Base-by-base conservation (phyloP, 2,888 invertebrate species). In the Eudasyphora cyanicolor region DNA sequence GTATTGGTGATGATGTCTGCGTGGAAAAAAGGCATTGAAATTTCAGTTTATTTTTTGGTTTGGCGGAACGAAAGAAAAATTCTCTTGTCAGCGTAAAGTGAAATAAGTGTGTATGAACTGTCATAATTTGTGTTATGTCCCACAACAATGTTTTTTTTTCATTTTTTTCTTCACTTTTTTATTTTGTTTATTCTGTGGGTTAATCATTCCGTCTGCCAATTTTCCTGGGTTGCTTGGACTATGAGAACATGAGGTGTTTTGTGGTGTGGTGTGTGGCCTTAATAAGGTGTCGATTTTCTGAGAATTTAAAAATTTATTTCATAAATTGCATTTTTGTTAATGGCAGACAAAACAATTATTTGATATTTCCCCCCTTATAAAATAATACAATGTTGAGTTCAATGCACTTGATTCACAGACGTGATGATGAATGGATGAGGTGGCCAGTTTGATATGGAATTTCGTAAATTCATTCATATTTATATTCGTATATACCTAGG, bases 261-360 rank as follows among this genome's bases (percentile, higher is more conserved):
- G n/a, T n/a, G n/a, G n/a, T n/a, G n/a, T n/a, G n/a, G n/a, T n/a
- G n/a, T n/a, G n/a, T n/a, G 19, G 1, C 8, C 62, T n/a, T 17
- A 62, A 29, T 12, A 19, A 5, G 21, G 62, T 62, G 62, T 62
- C 62, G 17, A 32, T 62, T 62, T 62, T 29, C 62, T 62, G 62
- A 19, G 62, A 62, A 62, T 14, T 62, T 62, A 32, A 0, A n/a
- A n/a, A 3, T 57, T 57, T 3, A 14, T 45, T 8, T 54, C 7
- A 49, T 24, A 49, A 45, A 60, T 60, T 49, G 2, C 29, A n/a
- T 51, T 75, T 76, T 45, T 49, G 14, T 32, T 73, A 51, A 57
- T 69, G 76, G 42, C 24, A 79, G 79, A 67, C 62, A 62, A 21
- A 45, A 79, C 62, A 83, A 83, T n/a, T n/a, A n/a, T 76, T 60